Base-by-base conservation (phyloP, 2,888 invertebrate genomes). In the Drosophila mercatorum region DNA sequence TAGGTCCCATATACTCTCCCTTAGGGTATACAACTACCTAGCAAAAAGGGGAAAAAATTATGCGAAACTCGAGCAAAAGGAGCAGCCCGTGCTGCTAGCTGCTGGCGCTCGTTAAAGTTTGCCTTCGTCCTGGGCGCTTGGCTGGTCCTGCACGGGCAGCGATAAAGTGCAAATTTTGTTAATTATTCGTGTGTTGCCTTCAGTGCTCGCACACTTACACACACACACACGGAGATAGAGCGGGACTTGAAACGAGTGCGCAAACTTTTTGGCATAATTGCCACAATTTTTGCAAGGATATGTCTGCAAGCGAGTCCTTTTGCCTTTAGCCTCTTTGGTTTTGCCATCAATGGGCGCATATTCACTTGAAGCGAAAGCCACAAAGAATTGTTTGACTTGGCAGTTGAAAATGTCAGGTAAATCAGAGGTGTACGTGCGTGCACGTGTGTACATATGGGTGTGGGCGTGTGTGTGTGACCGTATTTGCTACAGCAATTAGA, bases 91-190 rank as follows among this genome's bases (percentile, higher is more conserved):
- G 52, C 49, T 68, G 66, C 44, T 36, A 34, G 52, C 53, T 69
- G 66, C 49, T 47, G 57, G 59, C 59, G 65, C 64, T 76, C 68
- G 68, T 67, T 71, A 70, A 70, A 70, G 71, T 71, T 71, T 71
- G 58, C 53, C 65, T 26, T 46, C 47, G 34, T 56, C 12, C 56
- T 75, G 47, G 46, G 36, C 22, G 63, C 57, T 53, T 44, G 64
- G 64, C 64, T 40, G 44, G 46, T 62, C 59, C 83, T 82, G 80
- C 87, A 87, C 78, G 78, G 75, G 70, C 76, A 77, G 88, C 88
- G 88, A 89, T 89, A 89, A 89, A 90, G 90, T 90, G 88, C 90
- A 90, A 89, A 90, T 89, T 88, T 89, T 90, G 88, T 88, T 88
- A 88, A 88, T 88, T 88, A 90, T 88, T 88, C 88, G 80, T 86